phyloP scores from a whole-genome alignment of 2,113 vertebrate species.

The Mohoua ochrocephala region DNA sequence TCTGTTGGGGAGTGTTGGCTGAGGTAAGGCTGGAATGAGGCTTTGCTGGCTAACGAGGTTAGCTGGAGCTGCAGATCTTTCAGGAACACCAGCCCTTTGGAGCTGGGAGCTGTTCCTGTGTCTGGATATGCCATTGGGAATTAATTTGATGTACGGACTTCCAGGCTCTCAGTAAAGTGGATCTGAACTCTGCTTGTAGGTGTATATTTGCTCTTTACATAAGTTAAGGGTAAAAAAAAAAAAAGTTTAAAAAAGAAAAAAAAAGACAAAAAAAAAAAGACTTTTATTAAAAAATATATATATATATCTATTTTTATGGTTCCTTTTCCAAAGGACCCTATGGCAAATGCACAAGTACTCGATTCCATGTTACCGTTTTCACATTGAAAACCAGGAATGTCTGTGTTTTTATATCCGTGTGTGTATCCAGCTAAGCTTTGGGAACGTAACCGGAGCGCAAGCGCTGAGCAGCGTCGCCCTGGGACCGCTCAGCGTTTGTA shows the following conservation, averaged over 20 bases:
- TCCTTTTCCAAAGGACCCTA: constrained; percentile 66
- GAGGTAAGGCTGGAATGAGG: not conserved
- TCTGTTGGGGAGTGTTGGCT: not conserved
- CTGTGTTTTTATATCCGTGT: constrained; percentile 1
- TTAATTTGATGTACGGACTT: constrained; percentile 53
- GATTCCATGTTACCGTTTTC: constrained; percentile 73
- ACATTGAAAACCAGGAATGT: constrained; percentile 79
- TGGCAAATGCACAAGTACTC: constrained; percentile 71
- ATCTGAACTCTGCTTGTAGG: constrained; percentile 61
- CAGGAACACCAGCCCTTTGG: not conserved
- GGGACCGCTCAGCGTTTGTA: constrained; percentile 3
- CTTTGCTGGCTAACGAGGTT: not conserved
- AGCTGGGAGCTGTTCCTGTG: not conserved
- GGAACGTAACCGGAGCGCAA: not conserved
- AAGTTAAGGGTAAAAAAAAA: constrained; percentile 68
- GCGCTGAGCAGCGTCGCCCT: not conserved
- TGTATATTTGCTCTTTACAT: constrained; percentile 72
- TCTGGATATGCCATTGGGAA: constrained; percentile 26
- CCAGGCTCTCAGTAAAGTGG: constrained; percentile 65
- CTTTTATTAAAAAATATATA: constrained; percentile 57
- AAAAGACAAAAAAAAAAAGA: not conserved
- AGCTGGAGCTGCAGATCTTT: constrained; percentile 13
- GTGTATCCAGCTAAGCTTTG: constrained; percentile 41
- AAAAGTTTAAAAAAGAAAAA: not conserved
- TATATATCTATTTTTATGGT: constrained; percentile 70